Conservation (phyloP, 2,888 invertebrate species). For the Baccha elongata region DNA sequence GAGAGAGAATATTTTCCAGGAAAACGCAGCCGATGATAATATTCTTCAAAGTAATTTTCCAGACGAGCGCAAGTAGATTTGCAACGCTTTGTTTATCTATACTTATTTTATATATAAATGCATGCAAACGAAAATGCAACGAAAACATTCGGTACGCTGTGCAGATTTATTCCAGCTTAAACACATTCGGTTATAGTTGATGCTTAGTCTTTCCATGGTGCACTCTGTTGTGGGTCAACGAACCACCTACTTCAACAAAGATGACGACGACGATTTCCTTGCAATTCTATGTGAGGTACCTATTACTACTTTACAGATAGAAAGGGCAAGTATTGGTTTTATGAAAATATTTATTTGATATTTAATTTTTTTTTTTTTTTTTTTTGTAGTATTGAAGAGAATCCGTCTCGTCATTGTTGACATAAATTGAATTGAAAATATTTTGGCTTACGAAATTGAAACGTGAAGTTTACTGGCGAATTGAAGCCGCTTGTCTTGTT, state of each 20-base stretch:
- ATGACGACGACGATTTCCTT: slow-evolving; percentile 16
- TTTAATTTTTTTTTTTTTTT: background rate
- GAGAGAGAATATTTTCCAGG: slow-evolving; percentile 36
- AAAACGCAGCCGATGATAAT: slow-evolving; percentile 50
- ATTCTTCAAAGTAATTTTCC: slow-evolving; percentile 65
- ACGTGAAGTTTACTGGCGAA: too few relatives aligned
- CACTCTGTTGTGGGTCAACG: slow-evolving; percentile 57
- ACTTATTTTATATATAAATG: background rate
- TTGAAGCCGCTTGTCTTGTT: too few relatives aligned
- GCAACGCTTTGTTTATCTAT: slow-evolving; percentile 6
- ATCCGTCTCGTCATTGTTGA: too few relatives aligned
- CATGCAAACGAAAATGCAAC: slow-evolving; percentile 27
- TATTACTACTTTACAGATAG: background rate
- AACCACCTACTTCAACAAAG: slow-evolving; percentile 50
- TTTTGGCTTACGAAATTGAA: too few relatives aligned
- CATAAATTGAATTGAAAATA: too few relatives aligned
- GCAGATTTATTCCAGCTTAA: slow-evolving; percentile 53
- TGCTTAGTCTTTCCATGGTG: slow-evolving; percentile 57
- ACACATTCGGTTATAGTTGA: slow-evolving; percentile 37
- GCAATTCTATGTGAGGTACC: background rate
- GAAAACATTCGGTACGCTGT: slow-evolving; percentile 47
- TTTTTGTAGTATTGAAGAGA: too few relatives aligned
- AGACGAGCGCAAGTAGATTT: slow-evolving; percentile 45
- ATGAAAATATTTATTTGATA: background rate
- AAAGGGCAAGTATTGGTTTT: slow-evolving; percentile 16